Evolutionary conservation across 2,797 vertebrate genomes (phyloP), one percentile per base, ranked within the genome.

Genomic region (Aplochiton taeniatus): DNA sequence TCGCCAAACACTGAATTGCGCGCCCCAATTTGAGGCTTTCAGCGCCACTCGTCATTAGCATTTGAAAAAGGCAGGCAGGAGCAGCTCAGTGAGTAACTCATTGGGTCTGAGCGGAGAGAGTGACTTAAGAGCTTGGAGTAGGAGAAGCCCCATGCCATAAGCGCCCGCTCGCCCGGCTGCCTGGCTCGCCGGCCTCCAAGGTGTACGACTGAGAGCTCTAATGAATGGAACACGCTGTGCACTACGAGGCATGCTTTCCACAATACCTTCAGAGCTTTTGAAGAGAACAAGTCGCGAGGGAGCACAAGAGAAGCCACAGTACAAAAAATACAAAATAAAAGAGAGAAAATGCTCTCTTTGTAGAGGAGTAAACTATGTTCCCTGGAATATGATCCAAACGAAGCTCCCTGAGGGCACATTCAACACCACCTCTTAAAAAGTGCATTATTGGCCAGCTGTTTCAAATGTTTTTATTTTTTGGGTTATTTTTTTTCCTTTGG

Each of bases 11-110:
- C 88, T 90, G 88, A 90, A 92, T 91, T 88, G 87, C 87, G 82
- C 65, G 82, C 82, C 87, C 87, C 89, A 91, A 91, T 93, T 90
- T 91, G 84, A 79, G 88, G 89, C 90, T 90, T 91, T 92, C 88
- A 89, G 83, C 63, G n/a, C 78, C 65, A 77, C 79, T 83, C 56
- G 70, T 87, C 86, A 92, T 93, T 92, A 91, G 83, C 91, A 93
- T 92, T 86, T 93, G 88, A 93, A 93, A 91, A 90, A 88, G 72
- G 70, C 2, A 83, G 71, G 75, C 83, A 78, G 79, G 79, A 83
- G 79, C 76, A 69, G 69, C 84, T 83, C 78, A 50, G 73, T 69
- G 83, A 89, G 83, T 68, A 84, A 80, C 80, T 88, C 84, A 49
- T 19, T 44, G 72, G 77, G 77, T 82, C 54, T 52, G 60, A 81